Evolutionary conservation across 2,888 invertebrate genomes (phyloP), one percentile per base, ranked within the genome.

Genomic region (Cosmia pyralina): DNA sequence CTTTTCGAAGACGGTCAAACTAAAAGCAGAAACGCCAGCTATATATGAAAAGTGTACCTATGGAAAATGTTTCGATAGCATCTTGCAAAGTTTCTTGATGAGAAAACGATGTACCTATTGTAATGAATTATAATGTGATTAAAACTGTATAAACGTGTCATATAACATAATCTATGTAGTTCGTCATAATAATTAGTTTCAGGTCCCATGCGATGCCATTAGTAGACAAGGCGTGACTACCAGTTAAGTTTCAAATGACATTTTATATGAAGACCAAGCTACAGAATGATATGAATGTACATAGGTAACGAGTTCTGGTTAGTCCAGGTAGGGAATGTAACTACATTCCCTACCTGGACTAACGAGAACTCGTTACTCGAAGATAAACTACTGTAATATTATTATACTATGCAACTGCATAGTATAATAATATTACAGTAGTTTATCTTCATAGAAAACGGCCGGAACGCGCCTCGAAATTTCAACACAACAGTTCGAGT

Each of bases 121-220:
- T 28, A 52, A 69, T 28, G 41, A 52, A 71, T 70, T 46, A 41
- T 44, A 66, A 60, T 46, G 41, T 46, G 19, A 55, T 77, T 59
- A 69, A 53, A 55, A 69, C 41, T 48, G 28, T 11, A 66, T 58
- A 28, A n/a, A 64, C 28, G n/a, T 52, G 34, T 22, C 11, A 68
- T 41, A 22, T 38, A 55, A 70, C 50, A n/a, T 38, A 66, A 72
- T 64, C 48, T 64, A 75, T 38, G 48, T 58, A 64, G 28, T 11
- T 28, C 59, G 28, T 52, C 62, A 66, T 53, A 72, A 74, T 72
- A 28, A 28, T 28, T 28, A 55, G 65, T 69, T 84, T 52, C 19
- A 66, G 50, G 38, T 71, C 82, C 60, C 82, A 17, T 28, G 75
- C 28, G 82, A 19, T 28, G 63, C 71, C 62, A 84, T 84, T 81